Conservation (phyloP, 2,113 vertebrate genomes). For the Ameiurus melas region DNA sequence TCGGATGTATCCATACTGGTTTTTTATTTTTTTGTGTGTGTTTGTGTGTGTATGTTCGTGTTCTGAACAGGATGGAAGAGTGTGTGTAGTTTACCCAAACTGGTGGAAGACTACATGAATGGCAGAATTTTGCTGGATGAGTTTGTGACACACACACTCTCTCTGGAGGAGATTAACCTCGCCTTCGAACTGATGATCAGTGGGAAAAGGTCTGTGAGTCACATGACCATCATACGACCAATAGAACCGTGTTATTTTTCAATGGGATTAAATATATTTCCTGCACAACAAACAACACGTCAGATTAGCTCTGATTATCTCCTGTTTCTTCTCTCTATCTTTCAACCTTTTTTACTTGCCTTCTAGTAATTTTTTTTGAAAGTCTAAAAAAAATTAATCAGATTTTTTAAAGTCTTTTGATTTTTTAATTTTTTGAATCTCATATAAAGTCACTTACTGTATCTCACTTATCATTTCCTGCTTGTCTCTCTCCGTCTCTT, state of each 20-base stretch:
- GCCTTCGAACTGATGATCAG: constrained; percentile 72
- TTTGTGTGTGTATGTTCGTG: no score
- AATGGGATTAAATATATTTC: not conserved
- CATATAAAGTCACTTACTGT: not conserved
- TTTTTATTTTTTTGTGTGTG: no score
- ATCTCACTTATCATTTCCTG: not conserved
- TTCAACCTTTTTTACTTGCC: not conserved
- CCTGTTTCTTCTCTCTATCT: not conserved
- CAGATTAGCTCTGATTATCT: not conserved
- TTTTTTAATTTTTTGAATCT: no score
- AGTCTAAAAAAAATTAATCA: no score
- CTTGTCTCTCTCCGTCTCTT: not conserved
- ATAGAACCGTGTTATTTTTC: not conserved
- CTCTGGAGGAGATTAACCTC: constrained; percentile 71
- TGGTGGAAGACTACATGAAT: constrained; percentile 75
- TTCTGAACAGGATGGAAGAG: constrained; percentile 50
- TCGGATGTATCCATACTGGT: no score
- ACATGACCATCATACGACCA: not conserved
- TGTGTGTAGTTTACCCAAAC: constrained; percentile 63
- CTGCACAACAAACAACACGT: not conserved
- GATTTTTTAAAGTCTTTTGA: no score
- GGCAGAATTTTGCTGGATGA: constrained; percentile 73
- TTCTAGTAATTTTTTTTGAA: not conserved
- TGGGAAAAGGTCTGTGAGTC: constrained; percentile 66
- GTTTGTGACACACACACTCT: constrained; percentile 76